A percentile compares a stretch with the other conserved stretches of the same genome.
phyloP scores from a whole-genome alignment of 2,113 vertebrate species.

The Ellobius talpinus region DNA sequence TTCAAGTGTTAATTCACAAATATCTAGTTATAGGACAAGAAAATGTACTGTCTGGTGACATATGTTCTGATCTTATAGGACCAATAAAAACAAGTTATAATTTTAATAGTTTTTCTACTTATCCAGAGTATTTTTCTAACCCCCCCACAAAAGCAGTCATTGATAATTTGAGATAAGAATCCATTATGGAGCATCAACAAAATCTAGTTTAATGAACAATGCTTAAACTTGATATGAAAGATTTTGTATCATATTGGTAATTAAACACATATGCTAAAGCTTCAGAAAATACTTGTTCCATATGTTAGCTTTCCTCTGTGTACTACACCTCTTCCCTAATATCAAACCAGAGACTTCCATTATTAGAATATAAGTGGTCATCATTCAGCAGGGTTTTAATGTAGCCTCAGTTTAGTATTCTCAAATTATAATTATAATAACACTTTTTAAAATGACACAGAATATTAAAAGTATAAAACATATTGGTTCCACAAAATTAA shows the following conservation, averaged over 20 bases:
- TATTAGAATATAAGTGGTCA: neutral
- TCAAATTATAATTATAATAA: neutral
- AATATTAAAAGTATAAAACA: neutral
- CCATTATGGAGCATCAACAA: neutral
- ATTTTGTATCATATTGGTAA: neutral
- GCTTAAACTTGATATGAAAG: neutral
- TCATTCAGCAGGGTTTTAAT: neutral
- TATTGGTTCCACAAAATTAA: neutral
- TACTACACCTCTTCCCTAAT: neutral
- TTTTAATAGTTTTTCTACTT: neutral
- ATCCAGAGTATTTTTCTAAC: neutral
- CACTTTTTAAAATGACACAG: neutral
- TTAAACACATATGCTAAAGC: neutral
- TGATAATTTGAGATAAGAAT: neutral
- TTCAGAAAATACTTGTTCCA: neutral
- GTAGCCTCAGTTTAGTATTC: neutral
- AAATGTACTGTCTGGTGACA: neutral
- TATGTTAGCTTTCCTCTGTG: neutral
- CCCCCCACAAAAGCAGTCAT: neutral
- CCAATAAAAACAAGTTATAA: neutral
- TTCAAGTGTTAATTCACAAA: slow-evolving; percentile 28
- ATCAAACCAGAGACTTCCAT: neutral
- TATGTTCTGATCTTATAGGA: neutral
- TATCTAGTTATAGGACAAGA: neutral
- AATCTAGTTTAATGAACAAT: neutral